phyloP scores from a whole-genome alignment of 2,888 invertebrate species.

The Drosophila lutescens region DNA sequence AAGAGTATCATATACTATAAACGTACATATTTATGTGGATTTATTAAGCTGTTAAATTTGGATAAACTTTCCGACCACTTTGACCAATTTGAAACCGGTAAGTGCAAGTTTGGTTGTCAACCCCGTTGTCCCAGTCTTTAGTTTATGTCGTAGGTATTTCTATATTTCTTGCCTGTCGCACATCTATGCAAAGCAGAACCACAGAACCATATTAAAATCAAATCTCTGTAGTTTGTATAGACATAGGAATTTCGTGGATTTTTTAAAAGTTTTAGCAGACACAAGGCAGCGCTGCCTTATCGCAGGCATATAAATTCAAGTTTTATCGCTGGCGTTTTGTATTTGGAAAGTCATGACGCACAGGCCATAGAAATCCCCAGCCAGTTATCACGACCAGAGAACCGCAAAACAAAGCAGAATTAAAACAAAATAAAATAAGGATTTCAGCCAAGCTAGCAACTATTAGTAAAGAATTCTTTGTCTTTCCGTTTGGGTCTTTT shows the following conservation, averaged over 20 bases:
- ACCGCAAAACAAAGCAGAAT: constrained; percentile 28
- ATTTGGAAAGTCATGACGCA: constrained; percentile 50
- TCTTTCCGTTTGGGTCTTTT: constrained; percentile 16
- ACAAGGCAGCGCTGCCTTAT: constrained; percentile 46
- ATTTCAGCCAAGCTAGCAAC: constrained; percentile 14
- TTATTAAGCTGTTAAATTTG: constrained; percentile 77
- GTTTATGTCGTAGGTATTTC: constrained; percentile 44
- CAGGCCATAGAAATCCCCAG: constrained; percentile 22
- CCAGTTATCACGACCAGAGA: constrained; percentile 21
- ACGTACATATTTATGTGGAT: constrained; percentile 63
- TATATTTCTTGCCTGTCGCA: constrained; percentile 24
- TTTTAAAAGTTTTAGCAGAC: constrained; percentile 43
- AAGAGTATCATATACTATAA: constrained; percentile 47
- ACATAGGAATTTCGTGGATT: constrained; percentile 20
- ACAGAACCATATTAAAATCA: constrained; percentile 47
- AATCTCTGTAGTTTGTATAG: constrained; percentile 35
- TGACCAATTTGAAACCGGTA: constrained; percentile 61
- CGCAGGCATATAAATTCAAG: constrained; percentile 63
- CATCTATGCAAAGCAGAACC: constrained; percentile 51
- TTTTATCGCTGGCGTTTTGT: constrained; percentile 67
- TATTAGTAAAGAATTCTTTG: constrained; percentile 17
- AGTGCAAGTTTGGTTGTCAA: constrained; percentile 66
- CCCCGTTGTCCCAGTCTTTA: constrained; percentile 73
- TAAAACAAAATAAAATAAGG: constrained; percentile 13
- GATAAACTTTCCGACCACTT: constrained; percentile 71